Base-by-base conservation (phyloP, 2,113 vertebrate genomes). In the Lethenteron camtschaticum region DNA sequence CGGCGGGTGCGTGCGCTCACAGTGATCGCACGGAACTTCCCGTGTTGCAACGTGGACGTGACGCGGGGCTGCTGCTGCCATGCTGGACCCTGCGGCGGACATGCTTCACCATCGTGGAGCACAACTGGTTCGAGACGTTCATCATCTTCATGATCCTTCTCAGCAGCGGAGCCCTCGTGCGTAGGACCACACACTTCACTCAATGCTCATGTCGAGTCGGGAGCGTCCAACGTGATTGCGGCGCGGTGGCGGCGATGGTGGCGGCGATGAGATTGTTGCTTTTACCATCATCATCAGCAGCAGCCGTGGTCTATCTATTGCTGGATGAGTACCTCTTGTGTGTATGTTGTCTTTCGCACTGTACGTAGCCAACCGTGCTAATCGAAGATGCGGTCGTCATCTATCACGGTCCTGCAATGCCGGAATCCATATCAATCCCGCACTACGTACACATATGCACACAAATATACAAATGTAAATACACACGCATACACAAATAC, bases 91-190 rank as follows among this genome's bases (percentile, higher is more conserved):
- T 97, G 74, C 81, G 94, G 75, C 96, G 96, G 79, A 96, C 94
- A 70, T 96, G 90, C 78, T 97, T 91, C 74, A 81, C 96, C 55
- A 96, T 96, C 1, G 94, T 97, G 74, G 94, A 97, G 57, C 91
- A 97, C 78, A 97, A 97, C 68, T 95, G 90, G 90, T 97, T 97
- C 75, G 94, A 97, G 80, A 96, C 87, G 10, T 85, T 96, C 79
- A 97, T 97, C 83, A 95, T 97, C 85, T 97, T 97, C 63, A 97
- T 97, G 94, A 97, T 97, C 77, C 85, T 97, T 1, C 85, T 97
- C 72, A 97, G 94, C 77, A 95, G 90, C 0, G 94, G 94, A 0
- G 94, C 94, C 63, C 80, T 97, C 89, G 94, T 96, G 41, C 41
- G 41, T 41, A 41, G 41, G 41, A 41, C 5, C 41, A 41, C 41